Percentiles rank a stretch among this genome's conserved stretches.
phyloP scores from a whole-genome alignment of 2,113 vertebrate genomes.

The Callorhinus ursinus region DNA sequence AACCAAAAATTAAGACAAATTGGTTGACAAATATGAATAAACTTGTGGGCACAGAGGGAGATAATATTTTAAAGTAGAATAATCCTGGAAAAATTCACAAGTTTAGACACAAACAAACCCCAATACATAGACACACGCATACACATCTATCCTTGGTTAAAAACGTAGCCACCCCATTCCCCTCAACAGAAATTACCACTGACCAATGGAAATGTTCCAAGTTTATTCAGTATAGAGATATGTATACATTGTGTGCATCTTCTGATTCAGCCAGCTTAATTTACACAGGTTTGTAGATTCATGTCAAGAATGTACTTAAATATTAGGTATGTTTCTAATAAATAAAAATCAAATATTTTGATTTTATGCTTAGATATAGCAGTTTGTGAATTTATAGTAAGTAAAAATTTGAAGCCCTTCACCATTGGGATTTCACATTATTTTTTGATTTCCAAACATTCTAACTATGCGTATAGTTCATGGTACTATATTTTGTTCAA shows the following conservation, averaged over 20 bases:
- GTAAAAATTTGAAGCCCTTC: slow-evolving; percentile 30
- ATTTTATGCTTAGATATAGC: background rate
- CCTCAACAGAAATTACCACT: background rate
- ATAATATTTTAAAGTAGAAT: slow-evolving; percentile 24
- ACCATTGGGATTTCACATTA: background rate
- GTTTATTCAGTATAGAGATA: background rate
- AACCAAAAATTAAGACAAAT: slow-evolving; percentile 47
- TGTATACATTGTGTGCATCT: background rate
- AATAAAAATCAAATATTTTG: too few relatives aligned
- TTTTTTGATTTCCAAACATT: background rate
- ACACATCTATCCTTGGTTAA: background rate
- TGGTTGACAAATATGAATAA: slow-evolving; percentile 41
- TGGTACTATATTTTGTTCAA: background rate
- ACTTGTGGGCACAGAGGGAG: background rate
- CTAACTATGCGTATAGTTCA: background rate
- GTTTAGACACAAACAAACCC: background rate
- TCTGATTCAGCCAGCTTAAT: background rate
- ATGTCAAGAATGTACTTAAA: background rate
- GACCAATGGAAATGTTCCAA: background rate
- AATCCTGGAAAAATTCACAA: background rate
- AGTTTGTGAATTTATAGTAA: background rate
- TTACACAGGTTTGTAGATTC: background rate
- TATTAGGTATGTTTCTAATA: background rate
- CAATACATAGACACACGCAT: background rate
- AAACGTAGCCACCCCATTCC: background rate